These are phyloP conservation scores for Oreochromis niloticus DNA, from an alignment of 2,113 vertebrate genomes.

Conservation along the genomic window DNA sequence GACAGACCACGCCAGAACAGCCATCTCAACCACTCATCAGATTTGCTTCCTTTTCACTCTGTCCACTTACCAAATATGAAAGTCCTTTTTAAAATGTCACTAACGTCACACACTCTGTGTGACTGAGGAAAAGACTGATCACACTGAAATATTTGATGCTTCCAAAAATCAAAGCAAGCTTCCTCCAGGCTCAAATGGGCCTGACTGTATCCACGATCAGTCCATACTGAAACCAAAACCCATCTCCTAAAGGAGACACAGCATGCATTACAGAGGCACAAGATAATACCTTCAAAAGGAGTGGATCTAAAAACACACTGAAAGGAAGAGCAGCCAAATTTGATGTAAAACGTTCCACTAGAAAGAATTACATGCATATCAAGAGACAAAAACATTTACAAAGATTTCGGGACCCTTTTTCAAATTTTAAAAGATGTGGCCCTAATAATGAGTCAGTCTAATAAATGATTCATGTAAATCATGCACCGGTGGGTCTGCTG, in stretches of 20 bases:
- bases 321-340: background rate
- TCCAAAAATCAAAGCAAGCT: background rate
- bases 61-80: background rate
- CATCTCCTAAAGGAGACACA: background rate
- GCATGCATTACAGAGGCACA: background rate
- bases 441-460: background rate
- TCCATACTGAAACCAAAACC: background rate
- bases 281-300: background rate
- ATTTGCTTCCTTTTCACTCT: background rate
- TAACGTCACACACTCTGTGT: background rate
- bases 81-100: background rate
- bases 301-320: background rate
- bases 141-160: background rate
- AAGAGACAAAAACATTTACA: background rate
- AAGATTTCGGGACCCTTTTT: background rate
- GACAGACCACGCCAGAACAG: accelerated
- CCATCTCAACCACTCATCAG: background rate
- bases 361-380: background rate
- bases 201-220: background rate
- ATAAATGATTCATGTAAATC: background rate
- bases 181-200: background rate
- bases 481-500: background rate
- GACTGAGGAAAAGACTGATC: background rate
- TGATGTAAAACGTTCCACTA: background rate
- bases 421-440: background rate